Evolutionary conservation across 1,140 invertebrate genomes (phyloP).

Genomic region (Heliconius hewitsoni): DNA sequence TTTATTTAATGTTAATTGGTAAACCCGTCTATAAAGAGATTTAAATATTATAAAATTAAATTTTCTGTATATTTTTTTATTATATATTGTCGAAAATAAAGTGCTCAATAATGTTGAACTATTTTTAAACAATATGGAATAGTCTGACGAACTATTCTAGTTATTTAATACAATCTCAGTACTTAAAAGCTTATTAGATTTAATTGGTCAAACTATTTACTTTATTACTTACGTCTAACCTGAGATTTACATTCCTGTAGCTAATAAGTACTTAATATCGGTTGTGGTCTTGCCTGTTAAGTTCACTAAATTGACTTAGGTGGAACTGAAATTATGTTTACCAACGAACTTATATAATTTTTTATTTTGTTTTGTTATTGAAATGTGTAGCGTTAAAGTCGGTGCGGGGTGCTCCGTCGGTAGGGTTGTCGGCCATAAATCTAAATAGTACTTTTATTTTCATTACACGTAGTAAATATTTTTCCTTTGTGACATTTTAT

Average conservation of each 20-base stretch:
- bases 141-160: not conserved
- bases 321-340: slow-evolving; percentile 80
- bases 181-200: slow-evolving; percentile 30
- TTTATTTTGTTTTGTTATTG: slow-evolving; percentile 70
- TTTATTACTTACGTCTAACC: slow-evolving; percentile 44
- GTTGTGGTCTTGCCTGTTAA: slow-evolving; percentile 83
- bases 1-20: slow-evolving; percentile 20
- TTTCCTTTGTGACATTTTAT: not conserved
- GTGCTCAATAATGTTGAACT: slow-evolving; percentile 28
- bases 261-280: slow-evolving; percentile 82
- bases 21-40: slow-evolving; percentile 12
- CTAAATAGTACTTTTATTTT: not conserved
- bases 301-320: slow-evolving; percentile 76
- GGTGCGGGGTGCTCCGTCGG: slow-evolving; percentile 64
- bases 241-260: slow-evolving; percentile 80
- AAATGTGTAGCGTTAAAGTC: slow-evolving; percentile 55
- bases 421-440: slow-evolving; percentile 20
- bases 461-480: not conserved
- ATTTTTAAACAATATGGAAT: slow-evolving; percentile 17
- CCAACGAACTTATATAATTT: slow-evolving; percentile 77
- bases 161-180: slow-evolving; percentile 16
- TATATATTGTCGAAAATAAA: slow-evolving; percentile 14
- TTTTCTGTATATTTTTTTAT: slow-evolving; percentile 25
- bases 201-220: slow-evolving; percentile 28
- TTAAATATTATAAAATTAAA: slow-evolving; percentile 20